Conservation (phyloP, 2,797 vertebrate species). For the Clarias laeviceps region DNA sequence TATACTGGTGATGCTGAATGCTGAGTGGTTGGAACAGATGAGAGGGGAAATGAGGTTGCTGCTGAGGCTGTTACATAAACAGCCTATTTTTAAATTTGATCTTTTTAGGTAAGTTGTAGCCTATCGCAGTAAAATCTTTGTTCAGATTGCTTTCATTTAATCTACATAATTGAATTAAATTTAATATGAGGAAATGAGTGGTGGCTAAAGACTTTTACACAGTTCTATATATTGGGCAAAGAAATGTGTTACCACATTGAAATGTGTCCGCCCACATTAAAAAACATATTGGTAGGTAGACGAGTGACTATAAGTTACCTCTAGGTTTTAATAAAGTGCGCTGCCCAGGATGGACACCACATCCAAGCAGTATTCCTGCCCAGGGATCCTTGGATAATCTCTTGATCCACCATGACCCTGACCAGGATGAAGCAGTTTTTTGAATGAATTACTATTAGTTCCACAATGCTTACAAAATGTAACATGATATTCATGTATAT, state of each 20-base stretch:
- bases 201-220: too few relatives aligned
- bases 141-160: too few relatives aligned
- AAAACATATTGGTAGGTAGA: neutral
- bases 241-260: neutral
- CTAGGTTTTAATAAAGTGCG: neutral
- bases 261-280: neutral
- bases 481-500: neutral
- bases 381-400: neutral
- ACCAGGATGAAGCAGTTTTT: neutral
- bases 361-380: neutral
- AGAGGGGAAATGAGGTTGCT: too few relatives aligned
- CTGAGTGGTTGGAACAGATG: too few relatives aligned
- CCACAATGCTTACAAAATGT: neutral
- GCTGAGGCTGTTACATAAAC: too few relatives aligned
- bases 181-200: too few relatives aligned
- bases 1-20: too few relatives aligned
- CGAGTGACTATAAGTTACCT: too few relatives aligned
- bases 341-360: neutral
- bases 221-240: neutral
- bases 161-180: too few relatives aligned
- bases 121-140: too few relatives aligned
- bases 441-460: neutral
- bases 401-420: neutral
- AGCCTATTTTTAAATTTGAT: too few relatives aligned
- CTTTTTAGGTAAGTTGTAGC: too few relatives aligned